These are phyloP conservation scores for Flexamia atlantica DNA, from an alignment of 2,888 invertebrate genomes.

Conservation along the genomic window DNA sequence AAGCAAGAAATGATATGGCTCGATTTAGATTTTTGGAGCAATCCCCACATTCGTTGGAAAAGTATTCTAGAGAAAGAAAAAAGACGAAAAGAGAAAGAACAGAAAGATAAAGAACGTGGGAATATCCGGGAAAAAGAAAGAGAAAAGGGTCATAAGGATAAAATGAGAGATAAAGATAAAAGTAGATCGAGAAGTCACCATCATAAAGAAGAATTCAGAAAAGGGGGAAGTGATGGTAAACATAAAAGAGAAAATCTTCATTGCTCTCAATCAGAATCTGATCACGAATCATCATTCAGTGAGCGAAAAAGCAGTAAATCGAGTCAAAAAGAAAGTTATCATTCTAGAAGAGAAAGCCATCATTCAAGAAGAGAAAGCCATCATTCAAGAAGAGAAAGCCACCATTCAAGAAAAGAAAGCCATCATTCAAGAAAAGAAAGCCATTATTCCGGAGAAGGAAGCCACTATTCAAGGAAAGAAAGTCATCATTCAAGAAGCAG, in stretches of 20 bases:
- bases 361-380: conserved; percentile 23
- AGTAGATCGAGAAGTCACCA: background rate
- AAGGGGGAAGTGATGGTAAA: background rate
- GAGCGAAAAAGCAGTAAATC: background rate
- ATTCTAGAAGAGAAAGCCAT: conserved; percentile 18
- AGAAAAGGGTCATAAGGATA: background rate
- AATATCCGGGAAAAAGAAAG: background rate
- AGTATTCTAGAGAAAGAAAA: conserved; percentile 49
- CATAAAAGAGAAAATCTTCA: background rate
- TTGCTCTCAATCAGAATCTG: background rate
- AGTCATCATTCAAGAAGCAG: conserved; percentile 3
- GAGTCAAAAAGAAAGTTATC: conserved; percentile 6
- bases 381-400: conserved; percentile 15
- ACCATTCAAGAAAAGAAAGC: conserved; percentile 21
- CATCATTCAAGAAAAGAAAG: no score
- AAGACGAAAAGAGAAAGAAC: conserved; percentile 1
- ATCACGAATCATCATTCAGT: background rate
- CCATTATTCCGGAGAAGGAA: no score
- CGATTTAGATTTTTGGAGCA: conserved; percentile 58
- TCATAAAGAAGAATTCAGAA: conserved; percentile 3
- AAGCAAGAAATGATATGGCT: conserved; percentile 56
- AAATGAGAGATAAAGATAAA: conserved; percentile 2
- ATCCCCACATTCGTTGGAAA: conserved; percentile 66
- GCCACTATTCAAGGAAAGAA: no score
- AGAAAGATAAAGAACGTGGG: background rate